Evolutionary conservation across 2,113 vertebrate genomes (phyloP), one percentile per base, ranked within the genome.

Genomic region (Cranoglanis bouderius): DNA sequence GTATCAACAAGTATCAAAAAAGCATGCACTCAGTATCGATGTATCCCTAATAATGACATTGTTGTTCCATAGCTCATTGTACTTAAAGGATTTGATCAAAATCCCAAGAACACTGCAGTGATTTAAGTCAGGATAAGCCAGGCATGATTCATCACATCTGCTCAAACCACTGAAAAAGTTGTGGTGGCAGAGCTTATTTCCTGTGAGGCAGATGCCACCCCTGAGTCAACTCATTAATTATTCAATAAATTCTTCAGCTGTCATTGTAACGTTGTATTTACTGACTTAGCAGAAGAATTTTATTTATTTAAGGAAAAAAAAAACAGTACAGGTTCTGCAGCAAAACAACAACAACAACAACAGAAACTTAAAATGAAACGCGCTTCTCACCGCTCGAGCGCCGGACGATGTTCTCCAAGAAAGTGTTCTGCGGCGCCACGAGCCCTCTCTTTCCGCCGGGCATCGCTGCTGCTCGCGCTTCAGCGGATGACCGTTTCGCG

Each of bases 381-480:
- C 7, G 13, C 7, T 83, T 29, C 98, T 97, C 94, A 99, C 98
- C 98, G 88, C 97, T 99, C 49, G 98, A 98, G 88, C 97, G 96
- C 90, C 98, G 94, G 95, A 99, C 98, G 92, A 98, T 98, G 94
- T 98, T 99, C 94, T 99, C 97, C 97, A 99, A 92, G 90, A 99
- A 99, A 87, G 98, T 98, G 95, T 99, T 99, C 96, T 99, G 98
- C 93, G 98, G 98, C 94, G 98, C 97, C 96, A 99, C 98, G 93
- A 98, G 95, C 95, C 98, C 98, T 96, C 97, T 95, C 96, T 98
- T 99, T 96, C 97, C 98, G 94, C 98, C 98, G 96, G 98, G 97
- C 98, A 99, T 99, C 96, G 96, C 98, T 97, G 93, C 95, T 95
- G 93, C 92, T 94, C 93, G 78, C 95, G 94, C 90, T 90, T 72